A percentile compares a stretch with the other conserved stretches of the same genome.
Evolutionary conservation across 1,140 invertebrate genomes (phyloP).

Genomic region (Drosophila carrolli): DNA sequence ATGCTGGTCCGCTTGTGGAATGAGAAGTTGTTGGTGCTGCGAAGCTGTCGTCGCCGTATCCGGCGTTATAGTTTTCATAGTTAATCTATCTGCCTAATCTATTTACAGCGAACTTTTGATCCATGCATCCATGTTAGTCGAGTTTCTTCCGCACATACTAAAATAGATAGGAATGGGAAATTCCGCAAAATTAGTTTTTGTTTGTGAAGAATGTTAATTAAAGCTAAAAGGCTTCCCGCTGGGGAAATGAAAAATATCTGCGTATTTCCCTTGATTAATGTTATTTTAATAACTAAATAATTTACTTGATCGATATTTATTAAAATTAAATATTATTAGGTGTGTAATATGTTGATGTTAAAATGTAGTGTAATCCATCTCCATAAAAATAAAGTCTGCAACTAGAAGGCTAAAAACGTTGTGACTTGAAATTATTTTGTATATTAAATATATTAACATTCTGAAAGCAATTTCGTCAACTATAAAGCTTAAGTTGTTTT

Average conservation of each 20-base stretch:
- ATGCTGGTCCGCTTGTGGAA: constrained; percentile 50
- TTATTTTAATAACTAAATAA: too few relatives aligned
- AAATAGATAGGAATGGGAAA: background rate
- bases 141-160: constrained; percentile 61
- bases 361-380: too few relatives aligned
- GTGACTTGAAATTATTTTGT: too few relatives aligned
- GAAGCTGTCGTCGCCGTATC: constrained; percentile 53
- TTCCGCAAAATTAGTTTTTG: background rate
- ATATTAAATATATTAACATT: too few relatives aligned
- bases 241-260: background rate
- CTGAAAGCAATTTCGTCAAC: too few relatives aligned
- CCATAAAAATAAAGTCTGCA: too few relatives aligned
- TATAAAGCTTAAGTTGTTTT: too few relatives aligned
- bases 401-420: too few relatives aligned
- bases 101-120: constrained; percentile 44
- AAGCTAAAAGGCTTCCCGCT: background rate
- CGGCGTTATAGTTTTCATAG: constrained; percentile 76
- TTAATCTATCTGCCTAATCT: constrained; percentile 38
- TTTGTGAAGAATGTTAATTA: background rate
- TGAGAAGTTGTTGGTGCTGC: constrained; percentile 48
- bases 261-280: too few relatives aligned
- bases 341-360: too few relatives aligned
- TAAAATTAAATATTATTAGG: too few relatives aligned
- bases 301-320: too few relatives aligned
- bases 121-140: constrained; percentile 51